Evolutionary conservation across 2,888 invertebrate genomes (phyloP).

Genomic region (Lithosia quadra): DNA sequence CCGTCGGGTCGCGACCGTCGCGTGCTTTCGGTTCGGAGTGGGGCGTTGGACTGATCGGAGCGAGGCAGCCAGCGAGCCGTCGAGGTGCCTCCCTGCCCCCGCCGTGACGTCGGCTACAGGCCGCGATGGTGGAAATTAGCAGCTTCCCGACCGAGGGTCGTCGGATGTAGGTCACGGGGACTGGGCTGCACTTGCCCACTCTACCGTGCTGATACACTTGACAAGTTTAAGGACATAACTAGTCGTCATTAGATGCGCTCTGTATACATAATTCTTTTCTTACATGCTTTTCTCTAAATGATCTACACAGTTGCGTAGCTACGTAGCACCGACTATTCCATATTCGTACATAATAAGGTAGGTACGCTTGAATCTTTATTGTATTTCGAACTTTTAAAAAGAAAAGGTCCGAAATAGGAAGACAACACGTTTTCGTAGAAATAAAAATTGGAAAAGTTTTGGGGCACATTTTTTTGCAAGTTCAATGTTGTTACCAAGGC

Average conservation of each 20-base stretch:
- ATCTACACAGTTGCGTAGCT: conserved; percentile 27
- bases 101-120: conserved; percentile 77
- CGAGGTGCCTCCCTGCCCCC: conserved; percentile 70
- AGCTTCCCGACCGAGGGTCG: conserved; percentile 87
- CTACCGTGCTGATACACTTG: conserved; percentile 80
- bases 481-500: conserved; percentile 20
- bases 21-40: conserved; percentile 74
- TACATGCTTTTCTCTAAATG: conserved; percentile 22
- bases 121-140: conserved; percentile 85
- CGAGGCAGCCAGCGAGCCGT: conserved; percentile 67
- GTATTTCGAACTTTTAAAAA: conserved; percentile 16
- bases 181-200: conserved; percentile 84
- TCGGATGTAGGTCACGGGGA: conserved; percentile 86
- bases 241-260: conserved; percentile 69
- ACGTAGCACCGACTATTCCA: conserved; percentile 46
- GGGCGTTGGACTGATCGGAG: conserved; percentile 79
- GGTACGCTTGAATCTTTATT: neutral
- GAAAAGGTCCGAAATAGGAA: conserved; percentile 6
- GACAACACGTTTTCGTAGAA: conserved; percentile 24
- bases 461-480: conserved; percentile 22
- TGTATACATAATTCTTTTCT: conserved; percentile 31
- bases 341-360: conserved; percentile 8
- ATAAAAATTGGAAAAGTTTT: conserved; percentile 51
- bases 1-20: conserved; percentile 66
- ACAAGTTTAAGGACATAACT: conserved; percentile 86